Percentiles rank a stretch among this genome's conserved stretches.
These are phyloP conservation scores for Pelvicachromis taeniatus DNA, from an alignment of 2,113 vertebrate genomes.

Conservation along the genomic window DNA sequence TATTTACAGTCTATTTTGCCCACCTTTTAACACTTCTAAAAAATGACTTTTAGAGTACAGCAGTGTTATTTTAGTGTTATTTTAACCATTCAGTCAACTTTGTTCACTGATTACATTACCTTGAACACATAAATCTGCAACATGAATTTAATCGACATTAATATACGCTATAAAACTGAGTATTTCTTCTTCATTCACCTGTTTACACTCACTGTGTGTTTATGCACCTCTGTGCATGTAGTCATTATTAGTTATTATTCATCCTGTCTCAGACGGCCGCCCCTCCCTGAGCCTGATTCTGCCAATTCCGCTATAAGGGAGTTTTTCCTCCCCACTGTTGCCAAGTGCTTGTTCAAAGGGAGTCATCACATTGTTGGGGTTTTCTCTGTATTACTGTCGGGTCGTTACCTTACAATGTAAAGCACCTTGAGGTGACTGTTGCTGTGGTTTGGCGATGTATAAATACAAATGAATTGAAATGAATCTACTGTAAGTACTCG, in stretches of 20 bases:
- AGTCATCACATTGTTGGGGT: background rate
- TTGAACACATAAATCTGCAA: background rate
- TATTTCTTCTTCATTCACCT: too few relatives aligned
- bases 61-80: too few relatives aligned
- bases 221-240: too few relatives aligned
- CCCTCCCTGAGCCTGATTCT: background rate
- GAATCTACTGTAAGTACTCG: background rate
- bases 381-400: background rate
- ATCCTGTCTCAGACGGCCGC: background rate
- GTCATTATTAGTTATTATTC: too few relatives aligned
- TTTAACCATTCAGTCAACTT: too few relatives aligned
- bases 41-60: too few relatives aligned
- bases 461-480: background rate
- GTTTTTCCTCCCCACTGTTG: background rate
- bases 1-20: too few relatives aligned
- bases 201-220: too few relatives aligned
- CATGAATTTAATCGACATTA: background rate
- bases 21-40: too few relatives aligned
- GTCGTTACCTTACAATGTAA: background rate
- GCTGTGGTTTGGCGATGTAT: background rate
- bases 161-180: too few relatives aligned
- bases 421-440: fast-evolving
- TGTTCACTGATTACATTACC: too few relatives aligned
- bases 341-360: background rate
- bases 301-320: fast-evolving